Conservation (phyloP, 2,797 vertebrate species). For the Apogon hyalosoma region DNA sequence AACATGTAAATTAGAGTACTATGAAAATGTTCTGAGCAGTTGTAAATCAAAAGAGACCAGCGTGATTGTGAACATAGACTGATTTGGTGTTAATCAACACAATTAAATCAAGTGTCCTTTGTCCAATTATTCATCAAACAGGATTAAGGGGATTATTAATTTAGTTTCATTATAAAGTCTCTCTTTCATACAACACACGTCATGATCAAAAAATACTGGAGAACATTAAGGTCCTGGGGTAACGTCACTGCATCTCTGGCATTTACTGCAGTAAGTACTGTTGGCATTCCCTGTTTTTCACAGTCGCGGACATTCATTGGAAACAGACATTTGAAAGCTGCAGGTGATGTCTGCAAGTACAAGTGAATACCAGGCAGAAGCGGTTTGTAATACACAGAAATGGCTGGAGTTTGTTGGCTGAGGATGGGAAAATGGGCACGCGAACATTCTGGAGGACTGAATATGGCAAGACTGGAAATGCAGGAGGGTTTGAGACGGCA, state of each 20-base stretch:
- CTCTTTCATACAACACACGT: slow-evolving; percentile 3
- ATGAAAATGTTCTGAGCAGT: neutral
- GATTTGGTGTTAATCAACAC: neutral
- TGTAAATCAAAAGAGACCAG: neutral
- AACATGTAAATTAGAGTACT: neutral
- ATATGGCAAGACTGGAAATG: neutral
- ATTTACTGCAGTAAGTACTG: slow-evolving; percentile 5
- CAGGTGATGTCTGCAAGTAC: slow-evolving; percentile 21
- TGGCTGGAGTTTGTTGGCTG: neutral
- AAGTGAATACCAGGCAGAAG: slow-evolving; percentile 24
- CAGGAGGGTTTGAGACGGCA: neutral
- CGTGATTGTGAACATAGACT: neutral
- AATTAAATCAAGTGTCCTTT: neutral
- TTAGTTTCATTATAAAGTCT: neutral
- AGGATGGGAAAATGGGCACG: slow-evolving; percentile 8
- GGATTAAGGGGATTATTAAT: neutral
- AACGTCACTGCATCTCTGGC: slow-evolving; percentile 2
- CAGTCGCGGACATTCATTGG: slow-evolving; percentile 19
- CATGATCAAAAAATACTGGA: neutral
- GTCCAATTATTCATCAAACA: neutral
- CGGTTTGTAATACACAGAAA: slow-evolving; percentile 12
- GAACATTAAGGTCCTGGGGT: slow-evolving; percentile 1
- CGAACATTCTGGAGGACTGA: slow-evolving; percentile 7
- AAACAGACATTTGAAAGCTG: slow-evolving; percentile 44
- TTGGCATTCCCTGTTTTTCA: slow-evolving; percentile 18